Evolutionary conservation across 1,140 invertebrate species (phyloP), one percentile per base, ranked within the genome.

Genomic region (Argopecten irradians): DNA sequence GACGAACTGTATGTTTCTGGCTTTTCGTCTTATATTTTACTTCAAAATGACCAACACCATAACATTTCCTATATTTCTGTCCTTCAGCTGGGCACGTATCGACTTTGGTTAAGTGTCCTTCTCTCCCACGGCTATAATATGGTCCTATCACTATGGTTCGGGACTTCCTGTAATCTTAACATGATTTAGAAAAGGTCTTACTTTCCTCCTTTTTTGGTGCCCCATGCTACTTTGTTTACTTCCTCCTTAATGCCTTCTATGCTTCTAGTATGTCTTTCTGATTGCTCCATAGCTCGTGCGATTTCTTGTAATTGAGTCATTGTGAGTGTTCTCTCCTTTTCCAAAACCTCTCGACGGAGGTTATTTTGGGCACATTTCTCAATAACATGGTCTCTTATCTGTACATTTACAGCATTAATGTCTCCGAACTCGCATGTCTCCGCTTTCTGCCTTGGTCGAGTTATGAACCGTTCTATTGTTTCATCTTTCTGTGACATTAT

Each of bases 201-300:
- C 35, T 5, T 33, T 28, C 22, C 33, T 16, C 16, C 8, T 82
- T 87, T 34, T 13, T 1, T 34, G 16, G n/a, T 34, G 28, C 22
- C 85, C 32, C 85, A 28, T 8, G 2, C 28, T 34, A 16, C 34
- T 35, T 82, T 28, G 28, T 82, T n/a, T 22, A 36, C n/a, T 82
- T 19, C 35, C 36, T 35, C 55, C 36, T 82, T 82, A 2, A 39
- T 19, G 33, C 46, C 34, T 85, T 90, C 82, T 46, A 90, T 88
- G 16, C 71, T 0, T 97, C 83, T 96, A 96, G 22, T 97, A 97
- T 89, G 96, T 96, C 91, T 97, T 98, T 0, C 97, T 95, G 86
- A 71, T 9, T 85, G 34, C 34, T 90, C 87, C 3, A 87, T 14
- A 19, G 85, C 82, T 34, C 34, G 46, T 5, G 87, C 87, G 19